These are phyloP conservation scores for Chloroclystis v-ata DNA, from an alignment of 2,888 invertebrate genomes.

Conservation along the genomic window DNA sequence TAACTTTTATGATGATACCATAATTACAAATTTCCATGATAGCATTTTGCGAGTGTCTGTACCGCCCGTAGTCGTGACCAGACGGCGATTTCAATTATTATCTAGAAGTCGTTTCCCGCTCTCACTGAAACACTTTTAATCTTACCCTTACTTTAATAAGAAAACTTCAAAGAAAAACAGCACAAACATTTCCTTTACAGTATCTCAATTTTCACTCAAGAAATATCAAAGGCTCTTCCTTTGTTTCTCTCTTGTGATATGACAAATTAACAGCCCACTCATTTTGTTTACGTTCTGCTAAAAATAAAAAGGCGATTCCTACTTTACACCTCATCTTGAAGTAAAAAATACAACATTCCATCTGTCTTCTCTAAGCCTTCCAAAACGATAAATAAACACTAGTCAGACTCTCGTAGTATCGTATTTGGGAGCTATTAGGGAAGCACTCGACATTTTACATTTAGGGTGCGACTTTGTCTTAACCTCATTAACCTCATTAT, in stretches of 20 bases:
- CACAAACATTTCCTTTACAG: slow-evolving; percentile 17
- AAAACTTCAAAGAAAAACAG: slow-evolving; percentile 40
- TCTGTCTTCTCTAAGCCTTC: slow-evolving; percentile 73
- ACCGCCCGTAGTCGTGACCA: slow-evolving; percentile 68
- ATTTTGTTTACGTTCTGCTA: slow-evolving; percentile 53
- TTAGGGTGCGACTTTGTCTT: slow-evolving; percentile 13
- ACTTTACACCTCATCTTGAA: slow-evolving; percentile 63
- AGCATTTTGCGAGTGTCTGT: slow-evolving; percentile 42
- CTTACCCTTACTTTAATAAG: slow-evolving; percentile 55
- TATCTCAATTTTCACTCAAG: neutral
- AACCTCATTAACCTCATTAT: no score
- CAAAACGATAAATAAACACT: slow-evolving; percentile 77
- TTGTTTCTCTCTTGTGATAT: slow-evolving; percentile 26
- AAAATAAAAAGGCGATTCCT: slow-evolving; percentile 58
- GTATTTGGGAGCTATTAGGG: slow-evolving; percentile 44
- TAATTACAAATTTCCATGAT: no score
- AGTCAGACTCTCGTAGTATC: slow-evolving; percentile 59
- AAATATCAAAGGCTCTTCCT: neutral
- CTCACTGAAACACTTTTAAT: slow-evolving; percentile 63
- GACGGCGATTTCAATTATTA: slow-evolving; percentile 75
- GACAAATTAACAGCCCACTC: slow-evolving; percentile 40
- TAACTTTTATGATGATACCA: no score
- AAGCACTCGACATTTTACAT: slow-evolving; percentile 35
- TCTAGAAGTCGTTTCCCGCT: slow-evolving; percentile 69
- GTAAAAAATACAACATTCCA: slow-evolving; percentile 73